These are phyloP conservation scores for Phasianus colchicus DNA, from an alignment of 2,113 vertebrate genomes.

Conservation along the genomic window DNA sequence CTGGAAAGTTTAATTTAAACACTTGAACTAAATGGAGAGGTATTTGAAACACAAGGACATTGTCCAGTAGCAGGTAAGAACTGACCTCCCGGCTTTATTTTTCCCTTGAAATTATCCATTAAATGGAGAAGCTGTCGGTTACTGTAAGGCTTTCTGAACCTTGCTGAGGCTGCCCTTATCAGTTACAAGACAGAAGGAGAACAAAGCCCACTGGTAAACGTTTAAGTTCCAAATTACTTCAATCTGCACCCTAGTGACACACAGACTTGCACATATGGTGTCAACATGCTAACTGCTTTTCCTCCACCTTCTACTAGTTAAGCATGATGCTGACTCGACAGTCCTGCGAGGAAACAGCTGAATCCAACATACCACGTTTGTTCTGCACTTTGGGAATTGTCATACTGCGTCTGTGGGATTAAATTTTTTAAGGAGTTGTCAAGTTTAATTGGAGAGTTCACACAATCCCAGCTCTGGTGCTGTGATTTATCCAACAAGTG, in stretches of 20 bases:
- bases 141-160: background rate
- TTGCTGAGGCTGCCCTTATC: background rate
- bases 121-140: background rate
- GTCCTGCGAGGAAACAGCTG: conserved; percentile 7
- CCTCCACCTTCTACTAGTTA: background rate
- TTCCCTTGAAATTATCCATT: background rate
- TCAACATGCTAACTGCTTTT: background rate
- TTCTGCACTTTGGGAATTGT: conserved; percentile 41
- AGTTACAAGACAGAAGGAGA: background rate
- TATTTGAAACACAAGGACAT: background rate
- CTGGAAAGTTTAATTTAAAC: conserved; percentile 32
- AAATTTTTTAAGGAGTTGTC: conserved; percentile 64
- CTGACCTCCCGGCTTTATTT: background rate
- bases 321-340: background rate
- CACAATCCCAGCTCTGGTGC: conserved; percentile 64
- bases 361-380: background rate
- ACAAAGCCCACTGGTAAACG: background rate
- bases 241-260: conserved; percentile 1
- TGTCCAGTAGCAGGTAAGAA: background rate
- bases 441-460: conserved; percentile 73
- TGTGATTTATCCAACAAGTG: conserved; percentile 62
- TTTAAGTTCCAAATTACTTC: background rate
- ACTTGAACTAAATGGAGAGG: conserved; percentile 1
- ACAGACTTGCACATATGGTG: background rate
- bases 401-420: conserved; percentile 49